Conservation (phyloP, 2,888 invertebrate genomes). For the Pyralis farinalis region DNA sequence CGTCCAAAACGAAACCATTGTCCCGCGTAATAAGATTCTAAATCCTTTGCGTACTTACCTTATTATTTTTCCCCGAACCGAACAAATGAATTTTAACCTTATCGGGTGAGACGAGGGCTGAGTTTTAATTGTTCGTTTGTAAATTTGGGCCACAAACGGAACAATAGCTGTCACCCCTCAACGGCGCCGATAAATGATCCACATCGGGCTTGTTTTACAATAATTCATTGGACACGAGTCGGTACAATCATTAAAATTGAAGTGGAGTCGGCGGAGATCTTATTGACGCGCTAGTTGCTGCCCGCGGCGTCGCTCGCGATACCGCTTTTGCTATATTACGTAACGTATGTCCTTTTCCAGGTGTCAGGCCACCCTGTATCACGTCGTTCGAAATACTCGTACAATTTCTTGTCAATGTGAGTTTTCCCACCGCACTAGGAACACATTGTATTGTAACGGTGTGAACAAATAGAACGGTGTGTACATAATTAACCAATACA, state of each 20-base stretch:
- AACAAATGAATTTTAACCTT: constrained; percentile 17
- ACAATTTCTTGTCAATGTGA: too few species aligned
- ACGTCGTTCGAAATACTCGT: too few species aligned
- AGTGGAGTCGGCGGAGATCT: background rate
- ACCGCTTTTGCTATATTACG: too few species aligned
- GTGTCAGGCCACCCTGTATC: too few species aligned
- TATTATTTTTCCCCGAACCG: constrained; percentile 26
- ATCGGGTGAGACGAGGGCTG: background rate
- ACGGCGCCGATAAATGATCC: constrained; percentile 20
- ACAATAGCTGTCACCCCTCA: constrained; percentile 4
- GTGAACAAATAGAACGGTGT: too few species aligned
- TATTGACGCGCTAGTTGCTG: too few species aligned
- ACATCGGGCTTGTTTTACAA: constrained; percentile 16
- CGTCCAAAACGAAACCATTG: constrained; percentile 38
- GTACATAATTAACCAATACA: too few species aligned
- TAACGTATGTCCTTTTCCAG: too few species aligned
- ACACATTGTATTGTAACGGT: too few species aligned
- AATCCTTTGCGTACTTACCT: constrained; percentile 30
- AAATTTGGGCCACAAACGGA: constrained; percentile 7
- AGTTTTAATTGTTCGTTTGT: background rate
- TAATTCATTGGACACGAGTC: constrained; percentile 14
- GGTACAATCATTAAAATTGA: constrained; percentile 12
- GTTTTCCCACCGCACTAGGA: too few species aligned
- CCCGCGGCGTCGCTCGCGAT: too few species aligned
- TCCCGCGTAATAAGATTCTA: constrained; percentile 34